Conservation (phyloP, 2,113 vertebrate species). For the Hymenochirus boettgeri region DNA sequence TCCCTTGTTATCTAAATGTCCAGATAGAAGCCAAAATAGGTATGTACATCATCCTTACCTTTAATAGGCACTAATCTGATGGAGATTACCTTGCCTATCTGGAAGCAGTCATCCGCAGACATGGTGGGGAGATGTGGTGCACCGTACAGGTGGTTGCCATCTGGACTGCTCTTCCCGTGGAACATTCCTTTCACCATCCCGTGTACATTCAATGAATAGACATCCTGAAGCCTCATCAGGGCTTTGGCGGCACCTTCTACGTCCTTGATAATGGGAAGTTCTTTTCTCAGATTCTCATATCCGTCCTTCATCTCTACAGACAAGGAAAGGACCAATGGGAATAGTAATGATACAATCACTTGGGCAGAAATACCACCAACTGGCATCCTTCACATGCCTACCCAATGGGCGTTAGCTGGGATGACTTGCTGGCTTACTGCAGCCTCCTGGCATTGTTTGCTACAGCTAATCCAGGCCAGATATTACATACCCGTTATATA, state of each 20-base stretch:
- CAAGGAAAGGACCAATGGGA: not conserved
- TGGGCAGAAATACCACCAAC: too few relatives aligned
- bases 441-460: too few relatives aligned
- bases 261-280: slow-evolving; percentile 77
- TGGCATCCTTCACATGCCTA: too few relatives aligned
- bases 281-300: slow-evolving; percentile 64
- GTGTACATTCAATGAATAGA: slow-evolving; percentile 82
- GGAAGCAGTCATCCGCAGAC: slow-evolving; percentile 87
- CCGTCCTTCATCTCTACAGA: slow-evolving; percentile 69
- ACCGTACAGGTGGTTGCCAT: slow-evolving; percentile 60
- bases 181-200: slow-evolving; percentile 71
- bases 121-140: slow-evolving; percentile 60
- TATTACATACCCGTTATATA: too few relatives aligned
- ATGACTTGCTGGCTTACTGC: too few relatives aligned
- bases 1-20: too few relatives aligned
- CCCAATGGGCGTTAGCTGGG: too few relatives aligned
- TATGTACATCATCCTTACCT: too few relatives aligned
- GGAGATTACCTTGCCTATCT: slow-evolving; percentile 88
- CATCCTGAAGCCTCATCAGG: slow-evolving; percentile 88
- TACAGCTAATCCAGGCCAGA: too few relatives aligned
- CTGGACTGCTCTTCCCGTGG: slow-evolving; percentile 52
- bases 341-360: too few relatives aligned
- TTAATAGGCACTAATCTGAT: too few relatives aligned
- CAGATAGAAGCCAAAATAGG: too few relatives aligned
- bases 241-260: slow-evolving; percentile 78